phyloP scores from a whole-genome alignment of 2,797 vertebrate genomes.

The Gadopsis marmoratus region DNA sequence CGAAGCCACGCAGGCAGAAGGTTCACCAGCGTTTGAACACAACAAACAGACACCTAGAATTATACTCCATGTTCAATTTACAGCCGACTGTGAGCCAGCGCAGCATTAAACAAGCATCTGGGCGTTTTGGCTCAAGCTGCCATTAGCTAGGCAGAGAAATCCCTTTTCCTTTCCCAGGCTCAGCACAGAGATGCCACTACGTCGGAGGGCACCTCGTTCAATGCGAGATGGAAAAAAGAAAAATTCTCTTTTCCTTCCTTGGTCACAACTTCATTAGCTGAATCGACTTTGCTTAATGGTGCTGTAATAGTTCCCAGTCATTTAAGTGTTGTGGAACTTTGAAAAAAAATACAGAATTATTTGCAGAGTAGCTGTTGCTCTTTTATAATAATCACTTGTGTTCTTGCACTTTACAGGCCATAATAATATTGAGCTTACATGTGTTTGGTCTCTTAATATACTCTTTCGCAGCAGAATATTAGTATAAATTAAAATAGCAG shows the following conservation, averaged over 20 bases:
- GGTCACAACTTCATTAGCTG: constrained; percentile 2
- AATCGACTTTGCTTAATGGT: neutral
- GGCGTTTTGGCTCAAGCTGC: constrained; percentile 73
- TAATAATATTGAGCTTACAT: neutral
- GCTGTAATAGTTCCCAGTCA: constrained; percentile 4
- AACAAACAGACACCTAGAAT: constrained; percentile 79
- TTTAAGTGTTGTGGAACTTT: constrained; percentile 4
- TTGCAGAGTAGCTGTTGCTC: neutral
- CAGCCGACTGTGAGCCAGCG: constrained; percentile 67
- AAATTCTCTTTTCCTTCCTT: neutral
- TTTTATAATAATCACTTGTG: neutral
- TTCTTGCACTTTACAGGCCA: neutral
- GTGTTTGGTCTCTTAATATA: neutral
- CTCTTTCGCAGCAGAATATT: neutral
- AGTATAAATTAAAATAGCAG: neutral
- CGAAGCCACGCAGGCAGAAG: constrained; percentile 67
- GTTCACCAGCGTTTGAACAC: constrained; percentile 72
- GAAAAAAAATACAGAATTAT: neutral
- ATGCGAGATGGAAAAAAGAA: neutral
- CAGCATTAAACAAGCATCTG: constrained; percentile 83
- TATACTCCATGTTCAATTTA: constrained; percentile 82
- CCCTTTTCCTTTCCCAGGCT: constrained; percentile 25
- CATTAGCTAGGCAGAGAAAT: constrained; percentile 45
- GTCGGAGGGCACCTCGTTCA: constrained; percentile 17
- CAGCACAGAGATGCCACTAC: constrained; percentile 7